Evolutionary conservation across 2,797 vertebrate species (phyloP).

Genomic region (Betta splendens): DNA sequence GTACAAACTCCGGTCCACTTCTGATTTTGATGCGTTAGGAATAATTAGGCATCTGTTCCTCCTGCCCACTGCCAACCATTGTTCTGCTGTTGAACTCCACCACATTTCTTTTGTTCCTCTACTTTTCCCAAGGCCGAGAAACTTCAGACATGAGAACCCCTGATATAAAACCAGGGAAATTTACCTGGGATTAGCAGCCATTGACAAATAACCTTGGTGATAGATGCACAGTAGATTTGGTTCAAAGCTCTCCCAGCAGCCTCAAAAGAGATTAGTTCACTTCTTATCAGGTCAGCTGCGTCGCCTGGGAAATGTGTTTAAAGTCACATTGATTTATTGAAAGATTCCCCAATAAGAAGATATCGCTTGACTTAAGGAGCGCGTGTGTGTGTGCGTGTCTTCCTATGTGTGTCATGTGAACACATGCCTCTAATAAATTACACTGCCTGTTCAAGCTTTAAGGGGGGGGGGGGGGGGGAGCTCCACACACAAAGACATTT

Average conservation of each 20-base stretch:
- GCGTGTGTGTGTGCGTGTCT: slow-evolving; percentile 47
- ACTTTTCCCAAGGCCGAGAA: slow-evolving; percentile 83
- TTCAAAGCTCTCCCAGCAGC: slow-evolving; percentile 88
- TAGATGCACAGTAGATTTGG: slow-evolving; percentile 88
- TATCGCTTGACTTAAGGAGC: slow-evolving; percentile 79
- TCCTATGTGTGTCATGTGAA: slow-evolving; percentile 69
- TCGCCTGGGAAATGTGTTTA: slow-evolving; percentile 88
- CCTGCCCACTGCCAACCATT: slow-evolving; percentile 47
- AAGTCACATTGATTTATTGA: slow-evolving; percentile 91
- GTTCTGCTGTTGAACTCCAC: slow-evolving; percentile 79
- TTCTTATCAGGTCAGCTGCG: slow-evolving; percentile 87
- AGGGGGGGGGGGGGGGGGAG: slow-evolving; percentile 31
- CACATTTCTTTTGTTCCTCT: slow-evolving; percentile 82
- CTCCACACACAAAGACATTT: slow-evolving; percentile 65
- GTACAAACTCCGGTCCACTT: slow-evolving; percentile 1
- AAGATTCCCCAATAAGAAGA: slow-evolving; percentile 88
- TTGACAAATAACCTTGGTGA: slow-evolving; percentile 90
- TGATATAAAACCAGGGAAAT: slow-evolving; percentile 87
- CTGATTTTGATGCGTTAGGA: slow-evolving; percentile 29
- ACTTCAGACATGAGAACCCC: slow-evolving; percentile 87
- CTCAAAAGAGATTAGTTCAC: slow-evolving; percentile 89
- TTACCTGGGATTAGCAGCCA: slow-evolving; percentile 89
- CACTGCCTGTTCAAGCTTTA: slow-evolving; percentile 65
- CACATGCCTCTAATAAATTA: slow-evolving; percentile 72
- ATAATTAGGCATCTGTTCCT: slow-evolving; percentile 34